A percentile compares a stretch with the other conserved stretches of the same genome.
phyloP scores from a whole-genome alignment of 2,797 vertebrate species.

The Zalophus californianus region DNA sequence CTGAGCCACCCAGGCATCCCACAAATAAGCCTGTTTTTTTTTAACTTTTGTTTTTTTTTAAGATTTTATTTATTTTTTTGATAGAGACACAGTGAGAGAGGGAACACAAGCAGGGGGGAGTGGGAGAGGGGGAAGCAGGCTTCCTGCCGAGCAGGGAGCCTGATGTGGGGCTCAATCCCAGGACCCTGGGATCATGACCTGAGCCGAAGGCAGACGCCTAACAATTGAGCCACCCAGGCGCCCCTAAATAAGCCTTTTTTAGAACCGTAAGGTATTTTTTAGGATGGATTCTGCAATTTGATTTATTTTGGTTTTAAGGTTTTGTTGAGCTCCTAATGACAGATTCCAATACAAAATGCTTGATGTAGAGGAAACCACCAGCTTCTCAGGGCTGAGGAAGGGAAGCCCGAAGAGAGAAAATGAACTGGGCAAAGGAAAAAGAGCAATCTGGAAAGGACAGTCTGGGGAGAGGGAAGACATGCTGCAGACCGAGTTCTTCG shows the following conservation, averaged over 20 bases:
- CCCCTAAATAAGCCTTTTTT: background rate
- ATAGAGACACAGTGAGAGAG: too few relatives aligned
- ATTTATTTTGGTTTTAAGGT: background rate
- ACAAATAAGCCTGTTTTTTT: background rate
- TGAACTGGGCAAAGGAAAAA: background rate
- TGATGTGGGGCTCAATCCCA: too few relatives aligned
- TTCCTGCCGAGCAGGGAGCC: too few relatives aligned
- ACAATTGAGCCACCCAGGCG: too few relatives aligned
- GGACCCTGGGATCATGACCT: too few relatives aligned
- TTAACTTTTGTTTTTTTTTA: too few relatives aligned
- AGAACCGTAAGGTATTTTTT: background rate
- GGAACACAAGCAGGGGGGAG: too few relatives aligned
- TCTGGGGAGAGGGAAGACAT: background rate
- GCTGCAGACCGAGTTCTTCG: background rate
- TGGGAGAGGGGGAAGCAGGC: too few relatives aligned
- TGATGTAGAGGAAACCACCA: background rate
- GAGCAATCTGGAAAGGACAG: background rate
- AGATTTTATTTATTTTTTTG: too few relatives aligned
- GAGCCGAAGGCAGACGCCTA: too few relatives aligned
- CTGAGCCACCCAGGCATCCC: too few relatives aligned
- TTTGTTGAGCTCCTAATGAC: slow-evolving; percentile 47
- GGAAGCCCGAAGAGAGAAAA: slow-evolving; percentile 34
- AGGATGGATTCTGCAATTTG: background rate
- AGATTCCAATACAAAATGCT: background rate
- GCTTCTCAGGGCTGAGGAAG: background rate